Conservation (phyloP, 2,888 invertebrate genomes). For the Lochmaea capreae region DNA sequence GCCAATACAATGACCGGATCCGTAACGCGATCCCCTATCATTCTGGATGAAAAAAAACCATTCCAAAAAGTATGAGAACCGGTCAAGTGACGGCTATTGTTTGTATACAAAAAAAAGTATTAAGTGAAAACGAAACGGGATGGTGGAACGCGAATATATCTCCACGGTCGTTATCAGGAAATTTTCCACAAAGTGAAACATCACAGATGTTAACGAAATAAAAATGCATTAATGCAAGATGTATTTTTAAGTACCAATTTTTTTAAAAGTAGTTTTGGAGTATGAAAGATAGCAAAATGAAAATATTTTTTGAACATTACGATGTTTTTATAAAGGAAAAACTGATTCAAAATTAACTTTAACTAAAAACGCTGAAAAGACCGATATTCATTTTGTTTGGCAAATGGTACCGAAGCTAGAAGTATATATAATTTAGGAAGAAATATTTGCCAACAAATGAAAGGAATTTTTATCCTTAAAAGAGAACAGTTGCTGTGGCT, state of each 20-base stretch:
- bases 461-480: too few species aligned
- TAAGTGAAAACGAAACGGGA: conserved; percentile 33
- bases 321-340: too few species aligned
- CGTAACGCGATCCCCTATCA: conserved; percentile 37
- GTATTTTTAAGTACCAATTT: background rate
- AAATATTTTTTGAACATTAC: too few species aligned
- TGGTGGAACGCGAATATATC: conserved; percentile 7
- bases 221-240: background rate
- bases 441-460: too few species aligned
- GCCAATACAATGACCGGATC: conserved; percentile 24
- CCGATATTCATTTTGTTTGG: too few species aligned
- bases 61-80: conserved; percentile 44
- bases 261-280: too few species aligned
- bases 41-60: conserved; percentile 38
- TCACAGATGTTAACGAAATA: background rate
- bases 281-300: too few species aligned
- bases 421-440: too few species aligned
- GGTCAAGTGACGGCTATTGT: conserved; percentile 44
- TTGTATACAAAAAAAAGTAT: conserved; percentile 40
- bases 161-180: background rate
- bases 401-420: too few species aligned
- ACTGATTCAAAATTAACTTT: too few species aligned
- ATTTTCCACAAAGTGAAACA: conserved; percentile 2
- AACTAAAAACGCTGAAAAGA: too few species aligned
- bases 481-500: too few species aligned